phyloP scores from a whole-genome alignment of 2,797 vertebrate species.

The Decapterus maruadsi region DNA sequence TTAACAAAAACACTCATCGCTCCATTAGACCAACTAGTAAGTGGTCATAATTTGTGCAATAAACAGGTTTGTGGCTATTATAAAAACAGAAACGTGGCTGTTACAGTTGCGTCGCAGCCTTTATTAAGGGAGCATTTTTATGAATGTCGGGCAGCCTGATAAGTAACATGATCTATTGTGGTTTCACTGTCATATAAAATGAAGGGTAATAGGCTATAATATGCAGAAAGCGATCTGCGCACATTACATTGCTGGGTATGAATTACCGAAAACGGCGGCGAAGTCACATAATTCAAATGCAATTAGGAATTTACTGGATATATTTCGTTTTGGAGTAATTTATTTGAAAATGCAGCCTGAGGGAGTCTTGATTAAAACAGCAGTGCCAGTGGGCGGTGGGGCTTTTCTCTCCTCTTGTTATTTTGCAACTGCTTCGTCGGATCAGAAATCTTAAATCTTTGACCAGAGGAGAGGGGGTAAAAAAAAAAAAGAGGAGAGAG shows the following conservation, averaged over 20 bases:
- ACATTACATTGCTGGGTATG: constrained; percentile 26
- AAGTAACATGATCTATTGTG: constrained; percentile 67
- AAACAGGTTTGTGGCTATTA: constrained; percentile 24
- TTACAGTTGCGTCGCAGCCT: constrained; percentile 45
- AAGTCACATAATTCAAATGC: constrained; percentile 53
- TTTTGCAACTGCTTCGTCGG: constrained; percentile 86
- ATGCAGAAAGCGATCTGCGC: constrained; percentile 45
- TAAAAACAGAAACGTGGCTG: constrained; percentile 21
- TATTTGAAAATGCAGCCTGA: constrained; percentile 61
- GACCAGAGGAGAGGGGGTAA: constrained; percentile 22
- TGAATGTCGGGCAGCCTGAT: constrained; percentile 66
- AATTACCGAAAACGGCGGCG: constrained; percentile 47
- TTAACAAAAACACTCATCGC: constrained; percentile 17
- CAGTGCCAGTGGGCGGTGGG: constrained; percentile 88
- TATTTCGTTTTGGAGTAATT: constrained; percentile 63
- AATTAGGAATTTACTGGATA: constrained; percentile 66
- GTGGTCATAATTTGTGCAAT: constrained; percentile 24
- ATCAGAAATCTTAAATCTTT: constrained; percentile 82
- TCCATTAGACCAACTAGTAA: constrained; percentile 55
- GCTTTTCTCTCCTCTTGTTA: constrained; percentile 84
- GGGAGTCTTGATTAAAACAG: constrained; percentile 87
- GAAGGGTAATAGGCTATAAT: constrained; percentile 50
- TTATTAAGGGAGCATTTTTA: constrained; percentile 63
- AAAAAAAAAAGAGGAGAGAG: constrained; percentile 7
- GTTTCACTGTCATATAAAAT: constrained; percentile 61